A percentile compares a stretch with the other conserved stretches of the same genome.
Evolutionary conservation across 2,113 vertebrate species (phyloP).

Genomic region (Electrona antarctica): DNA sequence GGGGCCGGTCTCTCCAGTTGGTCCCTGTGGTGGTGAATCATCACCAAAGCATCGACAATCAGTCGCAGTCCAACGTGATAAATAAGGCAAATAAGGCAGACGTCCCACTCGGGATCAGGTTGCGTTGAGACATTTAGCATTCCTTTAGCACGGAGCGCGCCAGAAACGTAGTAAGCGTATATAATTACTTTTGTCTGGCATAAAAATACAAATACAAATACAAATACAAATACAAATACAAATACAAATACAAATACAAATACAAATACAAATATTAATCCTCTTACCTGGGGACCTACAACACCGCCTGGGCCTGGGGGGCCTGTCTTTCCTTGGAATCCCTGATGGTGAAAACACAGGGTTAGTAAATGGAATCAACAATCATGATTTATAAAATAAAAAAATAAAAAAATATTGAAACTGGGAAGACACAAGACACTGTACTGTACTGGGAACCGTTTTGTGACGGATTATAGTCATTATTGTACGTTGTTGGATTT

Average conservation of each 20-base stretch:
- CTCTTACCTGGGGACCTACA: constrained; percentile 92
- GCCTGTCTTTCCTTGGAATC: constrained; percentile 99
- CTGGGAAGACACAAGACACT: neutral
- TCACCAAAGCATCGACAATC: constrained; percentile 8
- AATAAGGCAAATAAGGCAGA: neutral
- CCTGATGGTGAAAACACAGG: constrained; percentile 76
- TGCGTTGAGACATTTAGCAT: too few species aligned
- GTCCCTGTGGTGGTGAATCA: constrained; percentile 71
- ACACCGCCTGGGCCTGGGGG: constrained; percentile 97
- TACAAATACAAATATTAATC: neutral
- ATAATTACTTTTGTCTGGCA: too few species aligned
- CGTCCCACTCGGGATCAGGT: too few species aligned
- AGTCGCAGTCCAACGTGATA: neutral
- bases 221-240: too few species aligned
- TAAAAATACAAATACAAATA: too few species aligned
- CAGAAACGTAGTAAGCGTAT: too few species aligned
- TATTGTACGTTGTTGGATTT: too few species aligned
- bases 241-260: too few species aligned
- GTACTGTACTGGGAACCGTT: too few species aligned
- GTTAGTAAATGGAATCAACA: neutral
- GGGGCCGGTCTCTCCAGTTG: constrained; percentile 94
- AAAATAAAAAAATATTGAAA: constrained; percentile 14
- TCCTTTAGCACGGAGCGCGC: too few species aligned
- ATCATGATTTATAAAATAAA: constrained; percentile 1
- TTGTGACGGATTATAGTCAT: too few species aligned